Percentiles rank a stretch among this genome's conserved stretches.
phyloP scores from a whole-genome alignment of 1,140 invertebrate species.

The Cardiocondyla obscurior region DNA sequence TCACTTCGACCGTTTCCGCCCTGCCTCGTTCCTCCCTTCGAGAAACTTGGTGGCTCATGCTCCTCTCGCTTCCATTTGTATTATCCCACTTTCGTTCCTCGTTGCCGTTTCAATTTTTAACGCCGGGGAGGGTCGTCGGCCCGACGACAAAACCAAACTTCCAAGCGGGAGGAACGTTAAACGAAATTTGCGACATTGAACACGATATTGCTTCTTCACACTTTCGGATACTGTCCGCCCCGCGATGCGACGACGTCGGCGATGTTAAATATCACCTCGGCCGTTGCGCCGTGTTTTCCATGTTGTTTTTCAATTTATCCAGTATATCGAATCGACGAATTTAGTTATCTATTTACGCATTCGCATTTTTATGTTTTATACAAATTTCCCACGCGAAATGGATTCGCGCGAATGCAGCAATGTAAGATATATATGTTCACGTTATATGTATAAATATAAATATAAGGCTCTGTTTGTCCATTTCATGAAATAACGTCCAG shows the following conservation, averaged over 20 bases:
- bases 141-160: constrained; percentile 8
- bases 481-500: constrained; percentile 6
- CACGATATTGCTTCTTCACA: constrained; percentile 23
- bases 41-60: constrained; percentile 17
- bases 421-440: neutral
- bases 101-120: constrained; percentile 56
- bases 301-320: neutral
- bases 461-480: constrained; percentile 4
- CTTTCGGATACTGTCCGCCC: neutral
- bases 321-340: neutral
- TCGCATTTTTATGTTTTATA: neutral
- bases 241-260: neutral
- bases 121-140: neutral
- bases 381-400: neutral
- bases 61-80: constrained; percentile 43
- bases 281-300: neutral
- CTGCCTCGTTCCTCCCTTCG: neutral
- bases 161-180: constrained; percentile 8
- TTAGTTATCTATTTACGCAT: constrained; percentile 1
- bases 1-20: constrained; percentile 30
- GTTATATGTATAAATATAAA: neutral
- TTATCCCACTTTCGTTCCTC: constrained; percentile 51
- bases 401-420: neutral
- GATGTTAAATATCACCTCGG: constrained; percentile 11
- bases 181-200: constrained; percentile 27